Conservation (phyloP, 2,113 vertebrate species). For the Mesocricetus auratus region DNA sequence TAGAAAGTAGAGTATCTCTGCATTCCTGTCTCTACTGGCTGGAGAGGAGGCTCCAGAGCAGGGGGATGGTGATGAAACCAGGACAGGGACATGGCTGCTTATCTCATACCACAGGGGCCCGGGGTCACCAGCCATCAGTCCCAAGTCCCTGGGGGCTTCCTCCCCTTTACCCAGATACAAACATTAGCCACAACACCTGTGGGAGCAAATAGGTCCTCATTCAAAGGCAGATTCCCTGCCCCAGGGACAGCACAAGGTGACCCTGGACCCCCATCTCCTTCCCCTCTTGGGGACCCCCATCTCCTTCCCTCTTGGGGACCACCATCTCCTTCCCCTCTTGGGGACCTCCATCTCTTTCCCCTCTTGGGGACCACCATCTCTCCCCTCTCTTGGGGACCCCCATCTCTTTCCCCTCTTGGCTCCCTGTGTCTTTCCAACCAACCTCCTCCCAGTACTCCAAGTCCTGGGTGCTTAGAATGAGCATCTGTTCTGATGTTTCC, state of each 20-base stretch:
- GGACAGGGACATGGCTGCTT: too few species aligned
- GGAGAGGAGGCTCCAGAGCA: neutral
- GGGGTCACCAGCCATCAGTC: slow-evolving; percentile 79
- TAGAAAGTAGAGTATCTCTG: slow-evolving; percentile 58
- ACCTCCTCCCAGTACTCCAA: neutral
- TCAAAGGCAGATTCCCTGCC: slow-evolving; percentile 82
- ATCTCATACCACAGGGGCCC: slow-evolving; percentile 60
- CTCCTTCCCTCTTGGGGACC: too few species aligned
- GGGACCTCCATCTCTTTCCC: too few species aligned
- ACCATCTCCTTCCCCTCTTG: too few species aligned
- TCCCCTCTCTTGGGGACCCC: too few species aligned
- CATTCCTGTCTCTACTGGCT: slow-evolving; percentile 87
- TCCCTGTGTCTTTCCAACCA: neutral
- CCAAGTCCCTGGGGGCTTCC: slow-evolving; percentile 80
- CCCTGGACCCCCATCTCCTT: slow-evolving; percentile 26
- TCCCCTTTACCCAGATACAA: slow-evolving; percentile 69
- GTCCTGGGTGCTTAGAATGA: neutral
- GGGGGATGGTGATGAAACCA: neutral
- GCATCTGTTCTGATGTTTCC: neutral
- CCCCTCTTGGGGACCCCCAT: too few species aligned
- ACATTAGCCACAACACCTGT: slow-evolving; percentile 83
- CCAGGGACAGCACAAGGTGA: slow-evolving; percentile 81
- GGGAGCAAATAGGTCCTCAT: slow-evolving; percentile 75
- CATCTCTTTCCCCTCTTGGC: neutral
- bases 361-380: too few species aligned